Base-by-base conservation (phyloP, 2,797 vertebrate species). In the Yasuhikotakia modesta region DNA sequence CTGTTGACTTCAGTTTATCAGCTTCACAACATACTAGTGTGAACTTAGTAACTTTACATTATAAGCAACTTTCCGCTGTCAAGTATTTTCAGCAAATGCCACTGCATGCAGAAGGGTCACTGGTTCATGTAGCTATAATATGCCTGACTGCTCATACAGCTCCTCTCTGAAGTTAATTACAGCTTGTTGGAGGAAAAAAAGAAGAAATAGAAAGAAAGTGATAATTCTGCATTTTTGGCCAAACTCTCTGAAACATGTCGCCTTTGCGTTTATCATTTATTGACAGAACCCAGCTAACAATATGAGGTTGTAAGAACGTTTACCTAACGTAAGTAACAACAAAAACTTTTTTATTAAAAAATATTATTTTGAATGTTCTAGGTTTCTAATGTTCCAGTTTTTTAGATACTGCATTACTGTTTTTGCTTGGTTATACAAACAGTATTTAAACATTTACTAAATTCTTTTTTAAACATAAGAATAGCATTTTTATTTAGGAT, bases 161-260 rank as follows among this genome's bases (percentile, higher is more conserved):
- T 39, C 32, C 70, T 73, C 77, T 70, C 52, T 45, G 53, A 78
- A 60, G 45, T 82, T 75, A 83, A 70, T 68, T 63, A 74, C 63
- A 60, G 57, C 35, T 64, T 22, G 71, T 83, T 69, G 81, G 81
- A 79, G 78, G 71, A 80, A 27, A 67, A 50, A 61, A 67, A 58
- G 30, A 67, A 19, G 68, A 14, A 64, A 46, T 32, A 27, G 64
- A 43, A 32, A 76, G 58, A 32, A 57, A 58, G 22, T 35, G 64
- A 78, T 66, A 63, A 53, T 60, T 66, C 32, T 0, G 22, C 46
- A 27, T 69, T 69, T 10, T 4, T 74, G 60, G 35, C 60, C 35
- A 52, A 65, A 64, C 46, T 73, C 22, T 60, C 32, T 50, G 43
- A 67, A 76, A 76, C 65, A 21, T 32, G 24, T 60, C 14, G 4